phyloP scores from a whole-genome alignment of 2,888 invertebrate species.

The Epirrhoe alternata region DNA sequence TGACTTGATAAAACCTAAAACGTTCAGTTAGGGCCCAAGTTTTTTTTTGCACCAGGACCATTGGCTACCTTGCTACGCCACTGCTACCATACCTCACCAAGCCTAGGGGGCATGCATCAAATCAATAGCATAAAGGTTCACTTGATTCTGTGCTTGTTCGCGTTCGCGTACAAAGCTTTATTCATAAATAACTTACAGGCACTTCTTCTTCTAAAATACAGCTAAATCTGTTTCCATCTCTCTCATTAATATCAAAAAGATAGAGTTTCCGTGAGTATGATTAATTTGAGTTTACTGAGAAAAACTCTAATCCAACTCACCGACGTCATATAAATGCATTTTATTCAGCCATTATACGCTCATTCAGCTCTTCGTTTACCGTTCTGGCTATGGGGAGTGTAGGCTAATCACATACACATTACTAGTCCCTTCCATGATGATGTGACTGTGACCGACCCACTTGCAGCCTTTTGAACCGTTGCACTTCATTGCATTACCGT shows the following conservation, averaged over 20 bases:
- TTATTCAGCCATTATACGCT: background rate
- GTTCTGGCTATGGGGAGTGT: background rate
- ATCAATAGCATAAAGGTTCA: background rate
- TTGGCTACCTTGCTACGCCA: too few species aligned
- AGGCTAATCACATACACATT: conserved; percentile 9
- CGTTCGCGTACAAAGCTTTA: background rate
- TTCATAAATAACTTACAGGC: background rate
- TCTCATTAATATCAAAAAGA: too few species aligned
- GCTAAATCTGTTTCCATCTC: too few species aligned
- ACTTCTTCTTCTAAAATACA: too few species aligned
- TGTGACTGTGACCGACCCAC: conserved; percentile 6
- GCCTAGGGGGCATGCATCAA: background rate
- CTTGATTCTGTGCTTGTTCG: background rate
- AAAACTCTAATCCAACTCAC: background rate
- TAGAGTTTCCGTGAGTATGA: too few species aligned
- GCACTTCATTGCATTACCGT: background rate
- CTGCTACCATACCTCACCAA: background rate
- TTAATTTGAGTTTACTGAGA: too few species aligned
- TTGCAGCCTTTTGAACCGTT: background rate
- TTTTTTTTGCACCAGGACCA: too few species aligned
- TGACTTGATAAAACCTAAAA: too few species aligned
- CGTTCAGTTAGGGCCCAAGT: too few species aligned
- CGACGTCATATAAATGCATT: background rate
- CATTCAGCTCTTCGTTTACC: conserved; percentile 3
- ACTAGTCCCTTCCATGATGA: conserved; percentile 2